phyloP scores from a whole-genome alignment of 2,797 vertebrate species.

The Falco cherrug region DNA sequence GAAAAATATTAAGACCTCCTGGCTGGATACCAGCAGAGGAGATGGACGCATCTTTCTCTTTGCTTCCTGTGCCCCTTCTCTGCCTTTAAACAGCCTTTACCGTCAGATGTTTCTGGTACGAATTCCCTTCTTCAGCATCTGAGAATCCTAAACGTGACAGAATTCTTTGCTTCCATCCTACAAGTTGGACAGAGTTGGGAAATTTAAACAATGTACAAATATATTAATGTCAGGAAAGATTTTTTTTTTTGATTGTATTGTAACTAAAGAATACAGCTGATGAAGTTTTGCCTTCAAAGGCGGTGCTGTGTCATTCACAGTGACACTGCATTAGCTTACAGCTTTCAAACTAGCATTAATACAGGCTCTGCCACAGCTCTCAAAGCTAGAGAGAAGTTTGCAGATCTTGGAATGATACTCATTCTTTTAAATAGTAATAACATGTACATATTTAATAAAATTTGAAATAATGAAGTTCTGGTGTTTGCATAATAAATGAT shows the following conservation, averaged over 20 bases:
- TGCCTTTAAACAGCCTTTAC: conserved; percentile 51
- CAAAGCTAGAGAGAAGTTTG: conserved; percentile 69
- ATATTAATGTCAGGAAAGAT: conserved; percentile 29
- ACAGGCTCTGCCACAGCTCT: conserved; percentile 71
- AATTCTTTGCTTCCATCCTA: conserved; percentile 64
- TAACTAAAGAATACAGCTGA: conserved; percentile 46
- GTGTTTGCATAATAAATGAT: conserved; percentile 54
- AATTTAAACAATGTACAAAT: conserved; percentile 61
- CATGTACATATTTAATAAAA: conserved; percentile 75
- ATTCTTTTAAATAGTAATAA: conserved; percentile 66
- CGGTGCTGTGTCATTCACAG: conserved; percentile 42
- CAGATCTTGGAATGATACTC: conserved; percentile 66
- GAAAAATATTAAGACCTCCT: conserved; percentile 55
- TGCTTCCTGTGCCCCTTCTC: conserved; percentile 57
- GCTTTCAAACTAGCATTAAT: conserved; percentile 76
- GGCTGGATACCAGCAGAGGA: conserved; percentile 58
- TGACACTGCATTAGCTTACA: conserved; percentile 55
- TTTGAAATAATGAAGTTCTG: conserved; percentile 28
- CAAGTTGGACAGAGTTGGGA: conserved; percentile 64
- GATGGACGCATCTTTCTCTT: conserved; percentile 51
- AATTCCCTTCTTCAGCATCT: conserved; percentile 71
- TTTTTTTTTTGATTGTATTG: conserved; percentile 38
- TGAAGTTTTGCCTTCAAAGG: conserved; percentile 57
- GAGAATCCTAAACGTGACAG: conserved; percentile 63
- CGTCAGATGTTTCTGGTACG: conserved; percentile 73